These are phyloP conservation scores for Engystomops pustulosus DNA, from an alignment of 2,113 vertebrate species.

Conservation along the genomic window DNA sequence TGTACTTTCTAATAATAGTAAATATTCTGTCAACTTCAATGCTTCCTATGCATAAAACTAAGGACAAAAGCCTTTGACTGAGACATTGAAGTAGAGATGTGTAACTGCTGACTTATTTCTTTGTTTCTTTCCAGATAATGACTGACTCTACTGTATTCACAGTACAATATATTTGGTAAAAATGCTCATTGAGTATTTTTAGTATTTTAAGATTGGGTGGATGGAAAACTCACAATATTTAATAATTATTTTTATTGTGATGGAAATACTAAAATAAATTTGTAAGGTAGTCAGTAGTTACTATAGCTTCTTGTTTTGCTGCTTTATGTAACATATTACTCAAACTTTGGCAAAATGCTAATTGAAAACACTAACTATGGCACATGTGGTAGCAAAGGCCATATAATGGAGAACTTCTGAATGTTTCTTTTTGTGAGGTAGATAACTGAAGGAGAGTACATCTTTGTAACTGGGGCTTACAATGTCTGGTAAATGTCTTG, in stretches of 20 bases:
- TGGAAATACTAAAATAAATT: no score
- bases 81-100: not conserved
- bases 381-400: no score
- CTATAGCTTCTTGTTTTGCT: not conserved
- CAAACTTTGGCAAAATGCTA: not conserved
- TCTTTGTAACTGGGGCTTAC: no score
- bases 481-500: no score
- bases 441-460: no score
- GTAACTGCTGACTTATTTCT: constrained; percentile 10
- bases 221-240: not conserved
- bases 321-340: not conserved
- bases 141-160: not conserved
- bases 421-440: no score
- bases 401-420: no score
- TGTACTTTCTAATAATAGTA: not conserved
- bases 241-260: not conserved
- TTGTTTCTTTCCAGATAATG: constrained; percentile 25
- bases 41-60: not conserved
- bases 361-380: no score
- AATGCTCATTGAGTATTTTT: constrained; percentile 2
- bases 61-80: constrained; percentile 9
- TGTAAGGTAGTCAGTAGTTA: no score
- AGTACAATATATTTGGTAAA: not conserved
- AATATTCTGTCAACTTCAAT: constrained; percentile 11
- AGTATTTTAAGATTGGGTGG: not conserved